A percentile compares a stretch with the other conserved stretches of the same genome.
These are phyloP conservation scores for Tapirus indicus DNA, from an alignment of 2,797 vertebrate species.

Conservation along the genomic window DNA sequence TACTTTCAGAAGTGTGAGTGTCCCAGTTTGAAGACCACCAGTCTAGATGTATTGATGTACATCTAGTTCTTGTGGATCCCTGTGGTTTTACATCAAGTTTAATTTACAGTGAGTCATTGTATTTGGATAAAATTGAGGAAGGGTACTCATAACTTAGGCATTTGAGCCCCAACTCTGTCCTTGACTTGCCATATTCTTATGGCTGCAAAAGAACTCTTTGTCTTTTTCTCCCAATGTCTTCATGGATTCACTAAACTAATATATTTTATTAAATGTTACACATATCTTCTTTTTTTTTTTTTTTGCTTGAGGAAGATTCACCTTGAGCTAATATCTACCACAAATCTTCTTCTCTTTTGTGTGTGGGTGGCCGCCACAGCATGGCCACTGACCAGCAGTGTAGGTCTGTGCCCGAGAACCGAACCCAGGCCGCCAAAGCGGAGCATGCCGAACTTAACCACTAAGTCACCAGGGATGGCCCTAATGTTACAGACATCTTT, in stretches of 20 bases:
- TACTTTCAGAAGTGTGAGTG: not conserved
- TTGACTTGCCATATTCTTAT: not conserved
- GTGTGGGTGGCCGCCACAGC: too few relatives aligned
- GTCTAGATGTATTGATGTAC: not conserved
- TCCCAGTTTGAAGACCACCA: not conserved
- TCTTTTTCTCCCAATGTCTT: not conserved
- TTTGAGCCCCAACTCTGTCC: not conserved
- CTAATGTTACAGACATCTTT: not conserved
- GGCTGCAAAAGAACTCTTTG: not conserved
- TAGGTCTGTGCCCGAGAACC: too few relatives aligned
- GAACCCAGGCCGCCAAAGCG: too few relatives aligned
- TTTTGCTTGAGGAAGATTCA: too few relatives aligned
- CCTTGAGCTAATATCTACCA: too few relatives aligned
- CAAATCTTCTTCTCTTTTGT: too few relatives aligned
- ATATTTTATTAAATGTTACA: not conserved
- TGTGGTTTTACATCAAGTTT: not conserved
- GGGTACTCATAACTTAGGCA: not conserved
- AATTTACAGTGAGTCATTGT: not conserved
- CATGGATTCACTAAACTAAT: not conserved
- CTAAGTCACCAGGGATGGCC: too few relatives aligned
- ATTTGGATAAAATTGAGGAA: not conserved
- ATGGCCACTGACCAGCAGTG: too few relatives aligned
- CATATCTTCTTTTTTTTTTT: not conserved
- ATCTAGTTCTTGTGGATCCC: not conserved
- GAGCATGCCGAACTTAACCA: too few relatives aligned